Conservation (phyloP, 2,888 invertebrate species). For the Hirtodrosophila trivittata region DNA sequence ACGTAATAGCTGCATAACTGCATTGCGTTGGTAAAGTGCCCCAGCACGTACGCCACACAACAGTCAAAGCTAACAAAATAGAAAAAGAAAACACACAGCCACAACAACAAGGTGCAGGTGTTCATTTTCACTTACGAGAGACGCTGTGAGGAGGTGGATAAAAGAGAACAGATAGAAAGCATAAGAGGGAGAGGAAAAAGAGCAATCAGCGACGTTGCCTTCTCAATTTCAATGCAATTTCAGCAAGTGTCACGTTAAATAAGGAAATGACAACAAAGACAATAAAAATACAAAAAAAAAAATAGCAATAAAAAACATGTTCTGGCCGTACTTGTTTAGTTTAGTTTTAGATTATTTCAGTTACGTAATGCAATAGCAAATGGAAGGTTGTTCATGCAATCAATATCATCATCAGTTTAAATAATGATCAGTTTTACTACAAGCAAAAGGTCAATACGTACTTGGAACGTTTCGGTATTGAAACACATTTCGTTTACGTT, state of each 20-base stretch:
- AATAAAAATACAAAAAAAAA: constrained; percentile 5
- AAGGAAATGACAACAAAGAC: constrained; percentile 72
- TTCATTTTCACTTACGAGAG: constrained; percentile 63
- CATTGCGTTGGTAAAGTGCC: constrained; percentile 55
- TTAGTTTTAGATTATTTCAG: constrained; percentile 30
- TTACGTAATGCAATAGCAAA: constrained; percentile 47
- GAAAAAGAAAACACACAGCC: constrained; percentile 22
- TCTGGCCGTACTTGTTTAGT: constrained; percentile 36
- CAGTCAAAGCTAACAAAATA: constrained; percentile 30
- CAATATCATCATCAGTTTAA: constrained; percentile 12
- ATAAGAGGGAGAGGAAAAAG: not conserved
- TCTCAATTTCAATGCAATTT: constrained; percentile 78
- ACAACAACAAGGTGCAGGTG: constrained; percentile 62
- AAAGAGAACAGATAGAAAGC: not conserved
- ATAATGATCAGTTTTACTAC: constrained; percentile 10
- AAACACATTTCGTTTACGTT: constrained; percentile 6
- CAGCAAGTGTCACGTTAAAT: constrained; percentile 76
- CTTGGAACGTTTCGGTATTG: constrained; percentile 21
- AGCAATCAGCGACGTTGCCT: constrained; percentile 37
- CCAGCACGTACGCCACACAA: constrained; percentile 72
- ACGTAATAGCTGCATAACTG: constrained; percentile 77
- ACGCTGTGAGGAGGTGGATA: not conserved
- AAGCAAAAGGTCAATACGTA: no score
- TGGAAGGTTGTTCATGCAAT: constrained; percentile 35
- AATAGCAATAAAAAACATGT: constrained; percentile 28